These are phyloP conservation scores for Drosophila kokeensis DNA, from an alignment of 2,888 invertebrate species.

Conservation along the genomic window DNA sequence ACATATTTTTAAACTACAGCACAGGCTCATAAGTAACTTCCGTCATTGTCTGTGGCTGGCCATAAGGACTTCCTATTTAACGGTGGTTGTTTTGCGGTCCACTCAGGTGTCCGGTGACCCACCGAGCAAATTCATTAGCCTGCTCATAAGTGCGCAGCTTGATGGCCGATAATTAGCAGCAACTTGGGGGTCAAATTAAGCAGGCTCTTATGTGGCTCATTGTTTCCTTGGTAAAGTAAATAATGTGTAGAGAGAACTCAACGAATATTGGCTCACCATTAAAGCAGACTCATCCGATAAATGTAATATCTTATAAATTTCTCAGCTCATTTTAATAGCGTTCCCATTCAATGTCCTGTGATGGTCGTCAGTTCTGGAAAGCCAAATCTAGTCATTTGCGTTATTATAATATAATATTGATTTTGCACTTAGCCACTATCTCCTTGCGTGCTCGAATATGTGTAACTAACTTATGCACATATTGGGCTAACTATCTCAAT, in stretches of 20 bases:
- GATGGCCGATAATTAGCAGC: slow-evolving; percentile 57
- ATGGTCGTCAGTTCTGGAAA: not conserved
- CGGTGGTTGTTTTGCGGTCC: slow-evolving; percentile 40
- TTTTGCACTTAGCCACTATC: slow-evolving; percentile 6
- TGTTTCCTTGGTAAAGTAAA: not conserved
- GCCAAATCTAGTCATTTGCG: not conserved
- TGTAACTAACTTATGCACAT: slow-evolving; percentile 3
- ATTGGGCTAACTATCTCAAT: slow-evolving; percentile 1
- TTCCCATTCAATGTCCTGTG: not conserved
- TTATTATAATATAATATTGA: slow-evolving; percentile 4
- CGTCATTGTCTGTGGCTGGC: slow-evolving; percentile 31
- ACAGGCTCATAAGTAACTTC: slow-evolving; percentile 16
- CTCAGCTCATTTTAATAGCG: not conserved
- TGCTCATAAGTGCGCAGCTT: slow-evolving; percentile 41
- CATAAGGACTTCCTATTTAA: slow-evolving; percentile 50
- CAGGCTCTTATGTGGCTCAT: slow-evolving; percentile 7
- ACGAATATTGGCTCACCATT: not conserved
- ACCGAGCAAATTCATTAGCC: slow-evolving; percentile 13
- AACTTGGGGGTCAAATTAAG: slow-evolving; percentile 1
- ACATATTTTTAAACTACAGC: slow-evolving; percentile 35
- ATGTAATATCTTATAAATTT: not conserved
- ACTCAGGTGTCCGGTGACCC: slow-evolving; percentile 24
- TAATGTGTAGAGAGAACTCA: not conserved
- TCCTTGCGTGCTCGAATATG: not conserved
- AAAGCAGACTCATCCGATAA: not conserved